Conservation (phyloP, 2,113 vertebrate genomes). For the Hippolais icterina region DNA sequence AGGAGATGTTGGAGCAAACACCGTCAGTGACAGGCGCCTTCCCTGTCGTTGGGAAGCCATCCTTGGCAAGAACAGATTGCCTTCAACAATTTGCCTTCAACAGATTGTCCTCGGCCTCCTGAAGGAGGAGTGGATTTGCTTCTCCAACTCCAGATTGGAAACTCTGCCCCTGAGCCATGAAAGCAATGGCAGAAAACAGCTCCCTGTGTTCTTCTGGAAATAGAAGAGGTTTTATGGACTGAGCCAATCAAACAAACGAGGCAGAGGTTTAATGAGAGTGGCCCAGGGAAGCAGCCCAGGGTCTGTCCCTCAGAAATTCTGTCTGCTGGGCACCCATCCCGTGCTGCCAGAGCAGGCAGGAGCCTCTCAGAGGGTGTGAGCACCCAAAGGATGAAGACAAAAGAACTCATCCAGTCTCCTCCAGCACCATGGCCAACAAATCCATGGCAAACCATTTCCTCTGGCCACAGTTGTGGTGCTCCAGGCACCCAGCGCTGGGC, state of each 20-base stretch:
- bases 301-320: not conserved
- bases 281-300: not conserved
- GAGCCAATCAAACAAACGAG: not conserved
- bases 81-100: not conserved
- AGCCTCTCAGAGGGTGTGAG: not conserved
- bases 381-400: not conserved
- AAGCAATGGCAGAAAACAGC: not conserved
- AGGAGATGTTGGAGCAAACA: not conserved
- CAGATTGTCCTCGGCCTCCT: not conserved
- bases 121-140: not conserved
- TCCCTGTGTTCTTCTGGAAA: not conserved
- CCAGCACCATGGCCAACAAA: not conserved
- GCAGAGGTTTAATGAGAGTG: not conserved
- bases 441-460: not conserved
- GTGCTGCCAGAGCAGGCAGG: fast-evolving
- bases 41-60: not conserved
- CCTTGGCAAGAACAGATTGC: not conserved
- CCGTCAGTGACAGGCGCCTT: not conserved
- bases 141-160: not conserved
- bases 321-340: not conserved
- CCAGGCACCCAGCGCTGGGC: not conserved
- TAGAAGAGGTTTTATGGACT: not conserved
- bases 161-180: not conserved
- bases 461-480: not conserved
- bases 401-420: not conserved